Conservation (phyloP, 2,797 vertebrate genomes). For the Nothura maculosa region DNA sequence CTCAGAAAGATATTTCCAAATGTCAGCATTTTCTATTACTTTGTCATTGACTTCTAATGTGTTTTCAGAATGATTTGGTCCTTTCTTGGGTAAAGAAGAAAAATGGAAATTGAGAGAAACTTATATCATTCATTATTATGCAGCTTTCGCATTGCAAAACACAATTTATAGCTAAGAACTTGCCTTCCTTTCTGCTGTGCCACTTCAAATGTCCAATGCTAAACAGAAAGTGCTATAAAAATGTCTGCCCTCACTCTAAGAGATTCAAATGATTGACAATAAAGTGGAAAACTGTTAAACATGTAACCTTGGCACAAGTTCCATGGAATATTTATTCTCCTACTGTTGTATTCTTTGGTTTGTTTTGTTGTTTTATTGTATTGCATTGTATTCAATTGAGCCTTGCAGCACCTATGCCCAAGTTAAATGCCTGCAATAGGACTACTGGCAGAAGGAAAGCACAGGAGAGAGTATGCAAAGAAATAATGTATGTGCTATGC, state of each 20-base stretch:
- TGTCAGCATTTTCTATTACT: slow-evolving; percentile 81
- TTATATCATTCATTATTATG: slow-evolving; percentile 79
- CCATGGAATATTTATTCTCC: slow-evolving; percentile 78
- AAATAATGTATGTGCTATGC: accelerated
- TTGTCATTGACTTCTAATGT: slow-evolving; percentile 81
- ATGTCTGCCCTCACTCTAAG: slow-evolving; percentile 74
- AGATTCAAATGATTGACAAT: slow-evolving; percentile 83
- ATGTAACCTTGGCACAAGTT: slow-evolving; percentile 77
- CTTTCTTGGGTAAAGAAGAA: slow-evolving; percentile 75
- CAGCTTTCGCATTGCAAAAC: slow-evolving; percentile 78
- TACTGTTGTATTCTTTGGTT: slow-evolving; percentile 32
- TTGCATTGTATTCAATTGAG: slow-evolving; percentile 27
- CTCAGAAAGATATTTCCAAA: slow-evolving; percentile 71
- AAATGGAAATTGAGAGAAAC: slow-evolving; percentile 76
- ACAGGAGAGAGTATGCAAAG: neutral
- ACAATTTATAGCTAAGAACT: slow-evolving; percentile 81
- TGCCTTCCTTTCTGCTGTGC: slow-evolving; percentile 66
- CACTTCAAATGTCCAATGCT: slow-evolving; percentile 79
- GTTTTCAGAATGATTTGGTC: slow-evolving; percentile 77
- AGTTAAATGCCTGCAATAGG: neutral
- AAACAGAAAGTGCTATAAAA: slow-evolving; percentile 82
- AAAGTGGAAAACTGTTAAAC: slow-evolving; percentile 79
- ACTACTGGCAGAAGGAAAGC: neutral
- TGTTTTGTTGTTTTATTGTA: slow-evolving; percentile 41
- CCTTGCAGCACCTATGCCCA: neutral